Conservation (phyloP, 1,140 invertebrate species). For the Drosophila sp. region DNA sequence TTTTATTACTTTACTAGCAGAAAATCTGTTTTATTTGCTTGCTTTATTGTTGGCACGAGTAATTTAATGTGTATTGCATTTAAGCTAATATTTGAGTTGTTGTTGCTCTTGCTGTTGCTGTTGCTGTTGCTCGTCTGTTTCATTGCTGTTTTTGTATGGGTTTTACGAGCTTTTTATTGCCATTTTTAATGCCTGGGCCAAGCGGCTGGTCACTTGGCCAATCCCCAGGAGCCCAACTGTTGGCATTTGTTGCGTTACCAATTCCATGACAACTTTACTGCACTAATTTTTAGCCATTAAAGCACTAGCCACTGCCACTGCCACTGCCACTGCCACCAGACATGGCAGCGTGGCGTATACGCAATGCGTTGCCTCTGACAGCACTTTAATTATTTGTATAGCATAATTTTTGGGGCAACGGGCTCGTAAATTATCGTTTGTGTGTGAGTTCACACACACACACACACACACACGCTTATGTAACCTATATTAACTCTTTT, state of each 20-base stretch:
- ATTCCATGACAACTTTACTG: slow-evolving; percentile 60
- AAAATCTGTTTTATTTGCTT: slow-evolving; percentile 80
- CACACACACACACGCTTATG: slow-evolving; percentile 4
- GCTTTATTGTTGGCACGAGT: slow-evolving; percentile 79
- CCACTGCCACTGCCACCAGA: slow-evolving; percentile 5
- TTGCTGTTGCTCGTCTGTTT: slow-evolving; percentile 51
- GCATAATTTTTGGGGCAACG: slow-evolving; percentile 22
- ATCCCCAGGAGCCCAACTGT: slow-evolving; percentile 14
- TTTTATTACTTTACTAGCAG: slow-evolving; percentile 82
- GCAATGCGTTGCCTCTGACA: slow-evolving; percentile 7
- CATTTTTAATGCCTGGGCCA: slow-evolving; percentile 67
- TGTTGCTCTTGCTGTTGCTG: slow-evolving; percentile 7
- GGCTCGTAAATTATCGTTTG: slow-evolving; percentile 22
- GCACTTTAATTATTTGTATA: slow-evolving; percentile 44
- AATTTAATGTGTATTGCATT: slow-evolving; percentile 82
- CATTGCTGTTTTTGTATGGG: slow-evolving; percentile 55
- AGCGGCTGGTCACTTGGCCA: slow-evolving; percentile 42
- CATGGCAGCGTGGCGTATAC: slow-evolving; percentile 44
- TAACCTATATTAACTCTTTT: slow-evolving; percentile 62
- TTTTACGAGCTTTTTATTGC: slow-evolving; percentile 79
- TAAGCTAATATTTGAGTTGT: slow-evolving; percentile 77
- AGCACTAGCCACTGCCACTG: slow-evolving; percentile 29
- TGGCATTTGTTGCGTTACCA: slow-evolving; percentile 40
- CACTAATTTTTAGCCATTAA: slow-evolving; percentile 77
- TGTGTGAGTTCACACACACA: not conserved